Evolutionary conservation across 2,113 vertebrate genomes (phyloP), one percentile per base, ranked within the genome.

Genomic region (Damaliscus lunatus): DNA sequence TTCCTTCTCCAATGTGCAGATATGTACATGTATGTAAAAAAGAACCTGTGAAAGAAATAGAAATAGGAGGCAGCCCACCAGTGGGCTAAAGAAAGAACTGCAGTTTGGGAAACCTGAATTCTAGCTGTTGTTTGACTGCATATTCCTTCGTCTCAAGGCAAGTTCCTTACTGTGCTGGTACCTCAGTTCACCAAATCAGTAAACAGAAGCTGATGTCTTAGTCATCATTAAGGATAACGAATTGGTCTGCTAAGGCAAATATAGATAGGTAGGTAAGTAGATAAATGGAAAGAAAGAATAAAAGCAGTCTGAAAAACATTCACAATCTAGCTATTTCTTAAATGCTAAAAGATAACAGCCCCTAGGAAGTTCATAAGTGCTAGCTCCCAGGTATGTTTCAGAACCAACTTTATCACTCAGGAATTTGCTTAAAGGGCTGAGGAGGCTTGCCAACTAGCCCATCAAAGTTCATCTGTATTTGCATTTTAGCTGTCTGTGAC

Each of bases 391-490:
- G 91, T 82, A 91, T 52, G 82, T 46, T 86, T 94, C 40, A 60
- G 92, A 91, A 91, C 25, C 52, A 55, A 80, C 89, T 77, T 96
- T 77, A 57, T 92, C n/a, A 33, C 9, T 74, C 52, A 90, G 84
- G 91, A 93, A 96, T 93, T 97, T 96, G 98, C 95, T 95, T 48
- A 80, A 94, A 98, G 62, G 83, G 46, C 84, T 80, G 85, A 60
- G 87, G 53, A 85, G 27, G 43, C 50, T 78, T 71, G 87, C 96
- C 90, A 97, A 36, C 53, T 88, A 91, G 62, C 19, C 77, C 96
- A 93, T 93, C 96, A 95, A 52, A 85, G 88, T 85, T 94, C 94
- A 97, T 36, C 78, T 16, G 23, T 17, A 64, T 97, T 97, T 96
- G 84, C 86, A 97, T 93, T 89, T 96, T 60, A 94, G 87, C 86